Evolutionary conservation across 2,797 vertebrate genomes (phyloP), one percentile per base, ranked within the genome.

Genomic region (Chrysolophus pictus): DNA sequence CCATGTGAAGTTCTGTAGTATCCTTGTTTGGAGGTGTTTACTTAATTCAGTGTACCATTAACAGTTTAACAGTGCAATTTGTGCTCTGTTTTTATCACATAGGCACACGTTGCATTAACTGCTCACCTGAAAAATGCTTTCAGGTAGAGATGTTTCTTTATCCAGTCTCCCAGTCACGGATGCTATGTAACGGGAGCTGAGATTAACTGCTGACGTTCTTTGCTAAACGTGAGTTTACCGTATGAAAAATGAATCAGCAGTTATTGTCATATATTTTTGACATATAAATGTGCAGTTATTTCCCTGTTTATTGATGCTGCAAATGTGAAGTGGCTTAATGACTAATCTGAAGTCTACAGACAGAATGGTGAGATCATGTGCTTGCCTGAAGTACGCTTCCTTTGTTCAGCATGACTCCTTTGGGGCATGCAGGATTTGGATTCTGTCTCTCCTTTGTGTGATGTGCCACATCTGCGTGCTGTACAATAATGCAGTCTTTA

Each of bases 261-360:
- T 44, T 42, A 42, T 7, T 44, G 17, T 44, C 17, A 44, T 44
- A 44, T 18, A 18, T 44, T 44, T 18, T 19, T 44, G 42, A 44
- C 42, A 19, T 44, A 44, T 44, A 44, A 44, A 84, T 1, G 2
- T 35, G 41, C 79, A 95, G 83, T 91, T 92, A 91, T 68, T 95
- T 95, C 70, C 53, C 82, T 90, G 1, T 91, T 93, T 90, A 89
- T 56, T 76, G 91, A 73, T 46, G 82, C 79, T 1, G 67, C 68
- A 64, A 94, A 89, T 56, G 47, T 90, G 10, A 86, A 92, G 91
- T 94, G 80, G 44, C 33, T 93, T 93, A 91, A 92, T 84, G 87
- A 84, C 79, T 89, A 71, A 92, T 92, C 33, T 89, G 49, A 92
- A 96, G 77, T 65, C 93, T 71, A 64, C 53, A 79, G 76, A 44